These are phyloP conservation scores for Rapana venosa DNA, from an alignment of 2,888 invertebrate species.

Conservation along the genomic window DNA sequence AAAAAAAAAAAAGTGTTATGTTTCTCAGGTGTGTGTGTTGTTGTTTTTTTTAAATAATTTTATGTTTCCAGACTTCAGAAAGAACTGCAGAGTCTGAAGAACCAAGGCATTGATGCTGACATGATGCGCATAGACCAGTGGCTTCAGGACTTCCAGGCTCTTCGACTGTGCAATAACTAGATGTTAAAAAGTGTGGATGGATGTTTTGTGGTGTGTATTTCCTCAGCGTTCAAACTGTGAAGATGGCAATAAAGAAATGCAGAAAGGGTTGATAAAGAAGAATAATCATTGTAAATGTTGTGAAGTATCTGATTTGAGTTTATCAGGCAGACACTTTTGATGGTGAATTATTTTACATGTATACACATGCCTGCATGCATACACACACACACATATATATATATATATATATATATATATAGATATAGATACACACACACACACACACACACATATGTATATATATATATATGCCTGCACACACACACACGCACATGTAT, in stretches of 20 bases:
- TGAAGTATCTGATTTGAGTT: too few relatives aligned
- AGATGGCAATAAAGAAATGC: background rate
- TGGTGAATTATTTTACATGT: background rate
- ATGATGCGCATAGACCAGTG: constrained; percentile 31
- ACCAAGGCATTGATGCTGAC: constrained; percentile 21
- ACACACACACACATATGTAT: too few relatives aligned
- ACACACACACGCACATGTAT: too few relatives aligned
- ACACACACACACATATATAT: background rate
- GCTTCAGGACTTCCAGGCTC: constrained; percentile 30
- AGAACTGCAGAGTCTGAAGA: constrained; percentile 25
- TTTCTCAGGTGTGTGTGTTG: background rate
- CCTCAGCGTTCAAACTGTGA: too few relatives aligned
- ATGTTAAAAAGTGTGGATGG: too few relatives aligned
- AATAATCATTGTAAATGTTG: too few relatives aligned
- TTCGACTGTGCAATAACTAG: background rate
- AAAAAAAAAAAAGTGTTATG: too few relatives aligned
- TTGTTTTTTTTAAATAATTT: background rate
- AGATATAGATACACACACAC: too few relatives aligned
- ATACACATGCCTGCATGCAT: background rate
- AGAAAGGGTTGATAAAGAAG: too few relatives aligned
- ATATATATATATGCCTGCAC: too few relatives aligned
- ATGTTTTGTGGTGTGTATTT: background rate
- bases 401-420: too few relatives aligned
- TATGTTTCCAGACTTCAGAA: constrained; percentile 29
- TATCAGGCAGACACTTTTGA: background rate